Percentiles rank a stretch among this genome's conserved stretches.
phyloP scores from a whole-genome alignment of 2,113 vertebrate genomes.

The Mormoops blainvillei region DNA sequence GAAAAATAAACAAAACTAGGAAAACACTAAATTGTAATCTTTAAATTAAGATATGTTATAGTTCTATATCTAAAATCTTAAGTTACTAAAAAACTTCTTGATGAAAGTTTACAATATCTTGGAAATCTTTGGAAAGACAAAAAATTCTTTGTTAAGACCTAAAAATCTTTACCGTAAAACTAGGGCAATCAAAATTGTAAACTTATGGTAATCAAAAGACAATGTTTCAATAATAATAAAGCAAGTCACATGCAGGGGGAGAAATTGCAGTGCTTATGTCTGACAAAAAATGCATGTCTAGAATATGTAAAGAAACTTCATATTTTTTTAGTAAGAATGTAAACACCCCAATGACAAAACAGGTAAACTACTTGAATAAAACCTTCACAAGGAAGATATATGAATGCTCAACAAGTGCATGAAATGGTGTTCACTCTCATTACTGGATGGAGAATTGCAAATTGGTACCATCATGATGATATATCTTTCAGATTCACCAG shows the following conservation, averaged over 20 bases:
- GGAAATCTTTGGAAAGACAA: background rate
- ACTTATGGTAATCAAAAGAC: background rate
- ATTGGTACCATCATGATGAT: background rate
- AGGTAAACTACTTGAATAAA: background rate
- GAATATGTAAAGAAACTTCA: background rate
- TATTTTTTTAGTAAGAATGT: background rate
- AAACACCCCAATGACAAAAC: background rate
- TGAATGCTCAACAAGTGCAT: too few relatives aligned
- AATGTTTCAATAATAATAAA: background rate
- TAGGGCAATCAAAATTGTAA: background rate
- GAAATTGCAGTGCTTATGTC: background rate
- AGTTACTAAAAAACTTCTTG: background rate
- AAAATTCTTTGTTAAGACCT: background rate
- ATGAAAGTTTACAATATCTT: background rate
- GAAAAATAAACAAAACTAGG: background rate
- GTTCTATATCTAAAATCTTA: background rate
- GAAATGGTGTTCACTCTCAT: background rate
- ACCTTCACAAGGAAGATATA: background rate
- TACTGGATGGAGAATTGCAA: background rate
- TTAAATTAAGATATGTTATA: background rate
- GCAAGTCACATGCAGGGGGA: background rate
- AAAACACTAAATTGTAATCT: background rate
- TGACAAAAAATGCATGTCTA: background rate
- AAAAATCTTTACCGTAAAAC: background rate
- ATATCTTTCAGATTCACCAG: background rate